Base-by-base conservation (phyloP, 2,113 vertebrate genomes). In the Tichodroma muraria region DNA sequence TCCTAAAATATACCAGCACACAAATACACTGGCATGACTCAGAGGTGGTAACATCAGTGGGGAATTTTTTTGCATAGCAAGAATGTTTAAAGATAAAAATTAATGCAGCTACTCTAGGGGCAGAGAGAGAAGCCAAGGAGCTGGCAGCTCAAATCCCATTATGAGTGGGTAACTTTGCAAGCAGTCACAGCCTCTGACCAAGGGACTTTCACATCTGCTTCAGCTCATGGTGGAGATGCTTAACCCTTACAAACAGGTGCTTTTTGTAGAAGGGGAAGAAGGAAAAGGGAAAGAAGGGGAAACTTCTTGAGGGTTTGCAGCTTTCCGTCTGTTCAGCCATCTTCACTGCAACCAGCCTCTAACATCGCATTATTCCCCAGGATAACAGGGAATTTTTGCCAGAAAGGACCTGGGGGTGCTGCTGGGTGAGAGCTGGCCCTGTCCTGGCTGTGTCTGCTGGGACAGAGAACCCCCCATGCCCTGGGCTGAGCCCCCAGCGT, bases 401-500 rank as follows among this genome's bases (percentile, higher is more conserved):
- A 8, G 25, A 30, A 42, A 25, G 10, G 23, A 33, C 13, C 19
- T 61, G 15, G 9, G 37, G 22, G 10, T 75, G 61, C n/a, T 17
- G 13, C 12, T 75, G 38, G 13, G 4, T 23, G 37, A 53, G n/a
- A 68, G n/a, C 24, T 38, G 44, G 5, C 19, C 52, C 31, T 57
- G 27, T 15, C 18, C 10, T 1, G 0, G 25, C 14, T 2, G 1
- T 4, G 6, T 31, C 15, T 3, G 4, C 50, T 35, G 52, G 44
- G 27, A 68, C 7, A 6, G 33, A 68, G 27, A 60, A 15, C 9
- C 4, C 16, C 8, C 21, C 28, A 27, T 19, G n/a, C 52, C n/a
- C n/a, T 80, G 27, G 44, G 60, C 52, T 73, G 27, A 81, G 33
- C 28, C 25, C 42, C 42, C n/a, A 40, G n/a, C 0, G 2, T 24